A percentile compares a stretch with the other conserved stretches of the same genome.
Evolutionary conservation across 2,888 invertebrate genomes (phyloP).

Genomic region (Meloe dianella): DNA sequence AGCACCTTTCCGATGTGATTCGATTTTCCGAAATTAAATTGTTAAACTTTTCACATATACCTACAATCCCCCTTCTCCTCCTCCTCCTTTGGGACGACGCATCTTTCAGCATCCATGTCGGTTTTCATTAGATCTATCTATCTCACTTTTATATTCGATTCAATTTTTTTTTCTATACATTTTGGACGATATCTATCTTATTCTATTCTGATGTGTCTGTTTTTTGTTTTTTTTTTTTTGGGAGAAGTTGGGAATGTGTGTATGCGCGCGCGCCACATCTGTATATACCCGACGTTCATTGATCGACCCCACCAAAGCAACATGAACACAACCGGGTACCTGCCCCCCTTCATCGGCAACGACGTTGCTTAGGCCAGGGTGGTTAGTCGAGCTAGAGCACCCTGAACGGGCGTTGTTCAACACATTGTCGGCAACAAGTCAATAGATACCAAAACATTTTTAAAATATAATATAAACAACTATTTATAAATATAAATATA

Average conservation of each 20-base stretch:
- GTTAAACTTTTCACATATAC: neutral
- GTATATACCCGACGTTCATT: constrained; percentile 50
- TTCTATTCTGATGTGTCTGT: neutral
- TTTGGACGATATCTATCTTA: constrained; percentile 7
- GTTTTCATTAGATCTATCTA: neutral
- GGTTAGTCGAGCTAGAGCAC: constrained; percentile 53
- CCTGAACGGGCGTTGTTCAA: constrained; percentile 54
- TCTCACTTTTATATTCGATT: neutral
- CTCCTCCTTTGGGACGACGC: neutral
- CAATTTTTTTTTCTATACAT: neutral
- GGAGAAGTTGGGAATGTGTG: constrained; percentile 22
- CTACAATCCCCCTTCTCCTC: no score
- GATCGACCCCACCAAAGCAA: constrained; percentile 52
- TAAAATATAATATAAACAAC: neutral
- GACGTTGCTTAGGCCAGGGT: constrained; percentile 44
- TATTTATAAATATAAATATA: neutral
- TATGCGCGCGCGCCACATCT: constrained; percentile 39
- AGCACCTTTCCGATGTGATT: constrained; percentile 30
- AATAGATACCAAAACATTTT: neutral
- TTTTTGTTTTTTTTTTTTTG: neutral
- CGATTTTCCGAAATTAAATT: constrained; percentile 35
- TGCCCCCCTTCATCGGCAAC: constrained; percentile 46
- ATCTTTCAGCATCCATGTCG: neutral
- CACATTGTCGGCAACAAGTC: constrained; percentile 14
- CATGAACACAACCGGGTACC: constrained; percentile 36